Conservation (phyloP, 2,888 invertebrate species). For the Hypomecis atomaria region DNA sequence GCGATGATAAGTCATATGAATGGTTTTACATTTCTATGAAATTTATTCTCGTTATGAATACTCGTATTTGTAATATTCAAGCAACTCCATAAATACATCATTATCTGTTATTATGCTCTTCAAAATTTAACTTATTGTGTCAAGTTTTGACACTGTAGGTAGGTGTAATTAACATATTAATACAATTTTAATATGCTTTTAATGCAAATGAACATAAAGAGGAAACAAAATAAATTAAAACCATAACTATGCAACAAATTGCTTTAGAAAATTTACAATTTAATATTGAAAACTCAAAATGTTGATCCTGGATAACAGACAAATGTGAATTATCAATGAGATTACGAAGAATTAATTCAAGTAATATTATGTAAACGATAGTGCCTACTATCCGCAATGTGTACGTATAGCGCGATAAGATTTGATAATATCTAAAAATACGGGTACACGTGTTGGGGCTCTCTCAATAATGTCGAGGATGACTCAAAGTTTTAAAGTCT, state of each 20-base stretch:
- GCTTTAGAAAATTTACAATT: neutral
- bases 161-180: too few species aligned
- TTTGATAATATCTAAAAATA: conserved; percentile 13
- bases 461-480: neutral
- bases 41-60: too few species aligned
- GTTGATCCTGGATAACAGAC: neutral
- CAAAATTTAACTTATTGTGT: too few species aligned
- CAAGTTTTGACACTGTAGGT: too few species aligned
- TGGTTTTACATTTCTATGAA: too few species aligned
- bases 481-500: neutral
- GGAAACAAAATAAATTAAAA: neutral
- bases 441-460: conserved; percentile 4
- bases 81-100: too few species aligned
- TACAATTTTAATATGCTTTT: too few species aligned
- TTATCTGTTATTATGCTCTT: too few species aligned
- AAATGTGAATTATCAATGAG: conserved; percentile 5
- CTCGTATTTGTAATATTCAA: too few species aligned
- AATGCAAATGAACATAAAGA: too few species aligned
- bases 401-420: conserved; percentile 1
- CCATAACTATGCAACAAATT: neutral
- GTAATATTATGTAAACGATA: conserved; percentile 7
- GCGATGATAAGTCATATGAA: too few species aligned
- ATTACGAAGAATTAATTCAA: conserved; percentile 3
- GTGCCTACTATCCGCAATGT: conserved; percentile 3
- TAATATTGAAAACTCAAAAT: too few species aligned